Base-by-base conservation (phyloP, 2,888 invertebrate species). In the Lydus trimaculatus region DNA sequence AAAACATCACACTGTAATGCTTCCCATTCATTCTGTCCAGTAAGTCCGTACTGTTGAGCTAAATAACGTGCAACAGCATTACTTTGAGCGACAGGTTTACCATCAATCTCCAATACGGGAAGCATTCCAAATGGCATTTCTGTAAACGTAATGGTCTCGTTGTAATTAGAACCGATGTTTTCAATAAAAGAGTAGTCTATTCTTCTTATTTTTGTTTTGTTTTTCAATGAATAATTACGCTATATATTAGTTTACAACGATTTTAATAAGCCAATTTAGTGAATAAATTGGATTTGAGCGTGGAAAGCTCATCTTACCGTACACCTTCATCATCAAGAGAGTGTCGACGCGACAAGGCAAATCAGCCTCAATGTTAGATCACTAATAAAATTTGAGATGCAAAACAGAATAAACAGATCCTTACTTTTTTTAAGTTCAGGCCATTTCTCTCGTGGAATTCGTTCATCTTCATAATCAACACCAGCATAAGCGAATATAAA, bases 61-160 rank as follows among this genome's bases (percentile, higher is more conserved):
- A 90, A 80, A 81, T 87, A 89, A 76, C 89, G 84, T 7, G 87
- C 87, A 66, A 90, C 87, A 9, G 90, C 89, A 74, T 87, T 87
- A 72, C 88, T 88, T 75, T 90, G 89, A 39, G 87, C 86, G 48
- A 88, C 84, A 64, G 83, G 82, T 72, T 87, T 86, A n/a, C 89
- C 90, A 75, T 90, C 88, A 65, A 89, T 85, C 80, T 89, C 89
- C 77, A 90, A 79, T 28, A 89, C 87, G 1, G 90, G 90, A 58
- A 90, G 81, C 84, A 87, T 87, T 62, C 89, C 89, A 74, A 88
- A 89, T 11, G 89, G 89, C 81, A 87, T 87, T 63, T 82, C 89
- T 89, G 81, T 75, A 82, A 81, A 65, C 63, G n/a, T 69, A 65
- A 64, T 43, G n/a, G n/a, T 25, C 17, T n/a, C 13, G 11, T 17